A percentile compares a stretch with the other conserved stretches of the same genome.
Conservation (phyloP, 1,140 invertebrate genomes). For the Habropoda laboriosa region DNA sequence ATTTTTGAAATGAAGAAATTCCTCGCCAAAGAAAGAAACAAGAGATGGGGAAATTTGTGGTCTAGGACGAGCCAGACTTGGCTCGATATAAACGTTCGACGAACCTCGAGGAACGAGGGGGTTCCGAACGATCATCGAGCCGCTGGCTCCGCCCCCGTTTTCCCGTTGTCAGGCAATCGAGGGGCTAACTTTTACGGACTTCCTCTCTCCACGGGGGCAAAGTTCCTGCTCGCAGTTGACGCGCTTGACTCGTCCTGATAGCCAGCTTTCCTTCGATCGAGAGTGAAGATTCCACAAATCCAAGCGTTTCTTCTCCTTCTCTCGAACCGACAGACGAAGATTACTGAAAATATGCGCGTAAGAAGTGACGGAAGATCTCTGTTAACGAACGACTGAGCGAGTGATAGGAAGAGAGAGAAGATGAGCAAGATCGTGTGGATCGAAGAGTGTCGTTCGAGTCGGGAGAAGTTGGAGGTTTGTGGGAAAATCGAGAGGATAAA, state of each 20-base stretch:
- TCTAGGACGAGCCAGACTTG: neutral
- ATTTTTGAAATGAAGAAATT: neutral
- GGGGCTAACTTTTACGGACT: slow-evolving; percentile 34
- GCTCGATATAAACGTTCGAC: slow-evolving; percentile 28
- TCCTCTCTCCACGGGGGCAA: slow-evolving; percentile 14
- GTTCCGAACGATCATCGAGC: slow-evolving; percentile 51
- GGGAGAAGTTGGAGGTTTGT: neutral
- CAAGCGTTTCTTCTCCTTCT: no score
- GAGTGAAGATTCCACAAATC: no score
- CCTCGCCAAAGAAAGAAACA: neutral
- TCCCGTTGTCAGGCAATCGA: slow-evolving; percentile 72
- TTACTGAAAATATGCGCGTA: neutral
- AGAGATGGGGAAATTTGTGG: no score
- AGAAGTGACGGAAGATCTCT: neutral
- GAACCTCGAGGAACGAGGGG: slow-evolving; percentile 39
- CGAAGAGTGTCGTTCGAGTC: neutral
- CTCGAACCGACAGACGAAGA: neutral
- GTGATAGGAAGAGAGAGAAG: neutral
- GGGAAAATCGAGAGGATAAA: neutral
- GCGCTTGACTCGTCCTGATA: slow-evolving; percentile 3
- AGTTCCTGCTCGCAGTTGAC: slow-evolving; percentile 23
- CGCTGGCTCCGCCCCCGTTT: slow-evolving; percentile 68
- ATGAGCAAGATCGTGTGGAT: slow-evolving; percentile 34
- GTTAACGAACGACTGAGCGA: neutral
- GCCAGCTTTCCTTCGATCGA: no score